Base-by-base conservation (phyloP, 2,888 invertebrate species). In the Tupiocoris notatus region DNA sequence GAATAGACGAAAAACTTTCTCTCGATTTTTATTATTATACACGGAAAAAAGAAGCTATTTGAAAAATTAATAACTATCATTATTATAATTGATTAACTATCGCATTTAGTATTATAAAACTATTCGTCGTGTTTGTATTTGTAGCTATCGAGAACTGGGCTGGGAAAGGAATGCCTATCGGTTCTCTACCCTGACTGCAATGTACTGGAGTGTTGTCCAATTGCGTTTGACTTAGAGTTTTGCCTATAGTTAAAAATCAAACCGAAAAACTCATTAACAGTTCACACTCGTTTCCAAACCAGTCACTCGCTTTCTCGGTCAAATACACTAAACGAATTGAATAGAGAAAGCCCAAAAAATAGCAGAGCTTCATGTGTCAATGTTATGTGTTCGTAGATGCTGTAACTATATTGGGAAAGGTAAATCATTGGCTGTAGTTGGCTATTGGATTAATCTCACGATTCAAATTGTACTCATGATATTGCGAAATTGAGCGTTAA, bases 381-480 rank as follows among this genome's bases (percentile, higher is more conserved):
- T 78, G 78, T 78, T 78, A 78, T 78, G 77, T 78, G 78, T 77
- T 61, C 66, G 76, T 79, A 78, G 77, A 79, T 79, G 79, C 79
- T 79, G 79, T 79, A 79, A 79, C 79, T 79, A 75, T 76, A 78
- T 79, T 79, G 79, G 79, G 79, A 79, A 79, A 79, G 79, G 79
- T 79, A 78, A 76, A 70, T 74, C 77, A 79, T 79, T 79, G 79
- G 79, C 75, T 22, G 18, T 39, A 39, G 39, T 39, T 39, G 39
- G 39, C 39, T 39, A 39, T 23, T 18, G 59, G 20, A 68, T 57
- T 54, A 2, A 23, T 57, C 56, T 20, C 6, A 21, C 23, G 17
- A 23, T 21, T 59, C 20, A 59, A 63, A 22, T 62, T 21, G 6
- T 61, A 63, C n/a, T 17, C 18, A 24, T 23, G 20, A n/a, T 20